Evolutionary conservation across 1,140 invertebrate species (phyloP).

Genomic region (Hetaerina americana): DNA sequence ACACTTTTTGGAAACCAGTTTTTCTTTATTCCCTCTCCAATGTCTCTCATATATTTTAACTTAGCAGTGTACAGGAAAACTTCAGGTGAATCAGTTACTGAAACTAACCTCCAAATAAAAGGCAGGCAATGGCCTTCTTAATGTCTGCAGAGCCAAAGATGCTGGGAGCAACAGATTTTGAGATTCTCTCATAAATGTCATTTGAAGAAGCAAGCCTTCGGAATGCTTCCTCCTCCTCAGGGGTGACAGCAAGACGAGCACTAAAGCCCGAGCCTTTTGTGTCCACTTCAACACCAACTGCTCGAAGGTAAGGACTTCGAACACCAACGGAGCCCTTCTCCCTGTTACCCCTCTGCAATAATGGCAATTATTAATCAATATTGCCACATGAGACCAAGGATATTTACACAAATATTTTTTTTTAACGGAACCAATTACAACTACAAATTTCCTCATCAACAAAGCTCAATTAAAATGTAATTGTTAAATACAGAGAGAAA

Average conservation of each 20-base stretch:
- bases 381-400: not conserved
- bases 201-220: slow-evolving; percentile 65
- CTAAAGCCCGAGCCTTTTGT: slow-evolving; percentile 62
- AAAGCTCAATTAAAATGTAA: too few relatives aligned
- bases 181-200: slow-evolving; percentile 81
- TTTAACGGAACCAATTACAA: too few relatives aligned
- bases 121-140: slow-evolving; percentile 92
- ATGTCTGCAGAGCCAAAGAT: slow-evolving; percentile 92
- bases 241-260: slow-evolving; percentile 37
- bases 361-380: too few relatives aligned
- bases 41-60: too few relatives aligned
- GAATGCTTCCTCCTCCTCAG: slow-evolving; percentile 88
- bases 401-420: not conserved
- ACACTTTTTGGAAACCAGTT: too few relatives aligned
- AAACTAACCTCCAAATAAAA: slow-evolving; percentile 78
- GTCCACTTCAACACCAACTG: slow-evolving; percentile 82
- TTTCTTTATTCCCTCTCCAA: too few relatives aligned
- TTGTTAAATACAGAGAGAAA: too few relatives aligned
- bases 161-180: slow-evolving; percentile 89
- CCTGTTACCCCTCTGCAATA: slow-evolving; percentile 42
- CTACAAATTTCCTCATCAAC: too few relatives aligned
- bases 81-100: not conserved
- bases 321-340: slow-evolving; percentile 88
- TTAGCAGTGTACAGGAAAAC: not conserved
- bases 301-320: slow-evolving; percentile 83